Percentiles rank a stretch among this genome's conserved stretches.
phyloP scores from a whole-genome alignment of 2,113 vertebrate genomes.

The Emberiza fucata region DNA sequence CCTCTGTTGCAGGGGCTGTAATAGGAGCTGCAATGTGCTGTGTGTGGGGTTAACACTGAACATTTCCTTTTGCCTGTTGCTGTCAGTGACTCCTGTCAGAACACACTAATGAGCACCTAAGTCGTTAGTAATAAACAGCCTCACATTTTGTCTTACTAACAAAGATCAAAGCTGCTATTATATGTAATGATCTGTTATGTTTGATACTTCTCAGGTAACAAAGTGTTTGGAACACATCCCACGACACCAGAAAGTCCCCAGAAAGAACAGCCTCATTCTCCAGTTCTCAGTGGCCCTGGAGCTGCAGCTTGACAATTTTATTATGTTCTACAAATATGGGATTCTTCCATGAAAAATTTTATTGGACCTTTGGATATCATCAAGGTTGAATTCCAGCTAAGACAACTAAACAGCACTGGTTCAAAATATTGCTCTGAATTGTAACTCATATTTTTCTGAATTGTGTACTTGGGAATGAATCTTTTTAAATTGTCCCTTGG shows the following conservation, averaged over 20 bases:
- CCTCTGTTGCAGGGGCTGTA: neutral
- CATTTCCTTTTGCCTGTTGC: neutral
- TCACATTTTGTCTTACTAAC: constrained; percentile 37
- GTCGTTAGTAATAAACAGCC: constrained; percentile 40
- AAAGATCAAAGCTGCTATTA: constrained; percentile 13
- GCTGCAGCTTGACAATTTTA: constrained; percentile 34
- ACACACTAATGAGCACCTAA: constrained; percentile 27
- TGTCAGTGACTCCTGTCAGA: neutral
- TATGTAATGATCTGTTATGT: constrained; percentile 41
- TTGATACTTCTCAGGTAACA: constrained; percentile 61
- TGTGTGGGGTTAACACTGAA: neutral
- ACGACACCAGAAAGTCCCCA: neutral
- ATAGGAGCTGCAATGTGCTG: neutral
- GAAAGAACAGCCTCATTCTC: neutral
- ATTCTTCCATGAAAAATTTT: constrained; percentile 54
- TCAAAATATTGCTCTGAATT: constrained; percentile 6
- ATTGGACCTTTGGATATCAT: constrained; percentile 41
- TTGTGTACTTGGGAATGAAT: constrained; percentile 11
- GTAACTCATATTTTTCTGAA: constrained; percentile 5
- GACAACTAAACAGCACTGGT: constrained; percentile 28
- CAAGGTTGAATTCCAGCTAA: constrained; percentile 28
- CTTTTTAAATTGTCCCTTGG: constrained; percentile 44
- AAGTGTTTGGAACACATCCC: constrained; percentile 31
- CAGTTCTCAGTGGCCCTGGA: neutral
- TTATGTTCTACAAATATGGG: neutral